Evolutionary conservation across 2,113 vertebrate genomes (phyloP).

Genomic region (Turnix velox): DNA sequence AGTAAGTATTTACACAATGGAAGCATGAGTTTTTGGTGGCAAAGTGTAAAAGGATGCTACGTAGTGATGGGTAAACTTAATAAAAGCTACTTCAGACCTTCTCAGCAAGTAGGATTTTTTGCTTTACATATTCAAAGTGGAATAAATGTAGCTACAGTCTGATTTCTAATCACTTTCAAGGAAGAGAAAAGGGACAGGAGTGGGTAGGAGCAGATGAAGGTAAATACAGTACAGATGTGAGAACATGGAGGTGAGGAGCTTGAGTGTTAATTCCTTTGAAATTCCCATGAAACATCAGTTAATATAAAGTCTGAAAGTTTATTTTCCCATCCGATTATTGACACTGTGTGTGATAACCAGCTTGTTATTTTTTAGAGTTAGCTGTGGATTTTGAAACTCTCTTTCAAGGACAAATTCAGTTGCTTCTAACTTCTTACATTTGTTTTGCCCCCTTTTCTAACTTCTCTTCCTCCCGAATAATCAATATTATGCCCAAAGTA

Average conservation of each 20-base stretch:
- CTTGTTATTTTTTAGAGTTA: not conserved
- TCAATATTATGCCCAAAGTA: not conserved
- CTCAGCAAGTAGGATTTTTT: not conserved
- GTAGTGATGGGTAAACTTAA: not conserved
- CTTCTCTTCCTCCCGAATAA: not conserved
- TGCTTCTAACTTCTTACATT: not conserved
- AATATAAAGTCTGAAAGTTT: not conserved
- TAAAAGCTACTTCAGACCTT: not conserved
- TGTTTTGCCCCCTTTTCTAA: not conserved
- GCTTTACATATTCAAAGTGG: not conserved
- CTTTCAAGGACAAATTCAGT: not conserved
- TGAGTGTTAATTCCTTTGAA: not conserved
- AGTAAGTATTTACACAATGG: slow-evolving; percentile 55
- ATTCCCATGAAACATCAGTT: not conserved
- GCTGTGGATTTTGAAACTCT: not conserved
- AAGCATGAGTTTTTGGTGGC: slow-evolving; percentile 45
- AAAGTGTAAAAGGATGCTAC: slow-evolving; percentile 24
- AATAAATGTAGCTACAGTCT: not conserved
- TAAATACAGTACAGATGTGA: not conserved
- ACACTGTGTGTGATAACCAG: not conserved
- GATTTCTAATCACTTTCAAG: not conserved
- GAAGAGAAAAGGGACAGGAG: not conserved
- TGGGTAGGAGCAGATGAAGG: not conserved
- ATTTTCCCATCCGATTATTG: not conserved
- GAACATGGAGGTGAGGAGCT: no score